Evolutionary conservation across 2,113 vertebrate species (phyloP), one percentile per base, ranked within the genome.

Genomic region (Rhadina sibilatrix): DNA sequence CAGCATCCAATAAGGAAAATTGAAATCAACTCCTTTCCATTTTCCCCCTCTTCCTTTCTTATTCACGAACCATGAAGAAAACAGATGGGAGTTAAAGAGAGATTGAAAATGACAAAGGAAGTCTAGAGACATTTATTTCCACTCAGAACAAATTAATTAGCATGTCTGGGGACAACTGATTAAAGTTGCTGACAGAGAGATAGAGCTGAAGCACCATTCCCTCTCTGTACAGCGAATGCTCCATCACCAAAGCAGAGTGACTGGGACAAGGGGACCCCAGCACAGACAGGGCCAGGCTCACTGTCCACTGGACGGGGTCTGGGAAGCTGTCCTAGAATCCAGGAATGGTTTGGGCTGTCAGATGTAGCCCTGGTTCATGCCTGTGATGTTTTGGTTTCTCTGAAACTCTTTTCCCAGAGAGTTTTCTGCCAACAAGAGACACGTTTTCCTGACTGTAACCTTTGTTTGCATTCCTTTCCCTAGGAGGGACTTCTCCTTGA

Each of bases 131-230:
- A 68, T 94, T 96, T 89, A 90, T 96, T 97, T 97, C 85, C 90
- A 75, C 89, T 94, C 83, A 77, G 92, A 94, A 93, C 79, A 95
- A 96, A 97, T 97, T 93, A 96, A 96, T 97, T 96, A 93, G 82
- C 59, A 82, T 79, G 90, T 92, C 94, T 96, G 63, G 89, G 89
- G 96, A 94, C 77, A 92, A 75, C 86, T 87, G 93, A 95, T 87
- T 90, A 91, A 92, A 69, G 78, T 54, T 84, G 49, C 77, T 94
- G 84, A 53, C 82, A 76, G 70, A 71, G 56, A 6, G 64, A 38
- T 47, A 76, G 53, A 91, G 37, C 10, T 33, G 12, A 47, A 66
- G 83, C 57, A 42, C 49, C 9, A 1, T 7, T 79, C 59, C 35
- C 22, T 35, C 60, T 53, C 42, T 3, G 5, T n/a, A 63, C 64